These are phyloP conservation scores for Tanypteryx hageni DNA, from an alignment of 2,888 invertebrate species.

Conservation along the genomic window DNA sequence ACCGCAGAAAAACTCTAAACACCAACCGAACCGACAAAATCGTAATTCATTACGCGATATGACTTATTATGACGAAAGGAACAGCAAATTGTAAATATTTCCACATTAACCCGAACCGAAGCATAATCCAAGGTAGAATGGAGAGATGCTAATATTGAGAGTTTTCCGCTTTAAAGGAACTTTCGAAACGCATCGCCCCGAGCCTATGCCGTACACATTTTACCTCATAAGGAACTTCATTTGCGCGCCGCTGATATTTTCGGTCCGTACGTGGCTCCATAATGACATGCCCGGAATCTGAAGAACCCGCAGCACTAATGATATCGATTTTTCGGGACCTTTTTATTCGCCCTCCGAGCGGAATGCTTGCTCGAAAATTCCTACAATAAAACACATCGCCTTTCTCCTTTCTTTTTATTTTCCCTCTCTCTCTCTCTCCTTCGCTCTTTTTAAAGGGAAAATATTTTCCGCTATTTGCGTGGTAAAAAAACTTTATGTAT, in stretches of 20 bases:
- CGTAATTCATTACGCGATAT: no score
- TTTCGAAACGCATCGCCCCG: neutral
- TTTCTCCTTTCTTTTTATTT: neutral
- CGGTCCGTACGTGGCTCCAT: neutral
- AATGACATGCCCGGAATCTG: neutral
- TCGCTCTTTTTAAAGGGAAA: neutral
- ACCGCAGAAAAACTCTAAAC: no score
- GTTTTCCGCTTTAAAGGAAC: neutral
- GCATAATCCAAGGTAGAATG: no score
- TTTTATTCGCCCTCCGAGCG: neutral
- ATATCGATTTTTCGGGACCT: neutral
- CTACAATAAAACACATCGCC: neutral
- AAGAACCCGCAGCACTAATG: neutral
- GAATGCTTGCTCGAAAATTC: neutral
- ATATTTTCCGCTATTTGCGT: neutral
- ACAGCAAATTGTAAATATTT: no score
- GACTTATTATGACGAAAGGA: no score
- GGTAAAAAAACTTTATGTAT: neutral
- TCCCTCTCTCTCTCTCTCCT: neutral
- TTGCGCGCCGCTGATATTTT: neutral
- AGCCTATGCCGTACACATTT: neutral
- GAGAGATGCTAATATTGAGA: neutral
- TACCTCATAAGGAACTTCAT: neutral
- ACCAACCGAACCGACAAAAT: no score
- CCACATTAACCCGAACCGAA: no score